A percentile compares a stretch with the other conserved stretches of the same genome.
These are phyloP conservation scores for Himalopsyche tibetana DNA, from an alignment of 2,888 invertebrate species.

Conservation along the genomic window DNA sequence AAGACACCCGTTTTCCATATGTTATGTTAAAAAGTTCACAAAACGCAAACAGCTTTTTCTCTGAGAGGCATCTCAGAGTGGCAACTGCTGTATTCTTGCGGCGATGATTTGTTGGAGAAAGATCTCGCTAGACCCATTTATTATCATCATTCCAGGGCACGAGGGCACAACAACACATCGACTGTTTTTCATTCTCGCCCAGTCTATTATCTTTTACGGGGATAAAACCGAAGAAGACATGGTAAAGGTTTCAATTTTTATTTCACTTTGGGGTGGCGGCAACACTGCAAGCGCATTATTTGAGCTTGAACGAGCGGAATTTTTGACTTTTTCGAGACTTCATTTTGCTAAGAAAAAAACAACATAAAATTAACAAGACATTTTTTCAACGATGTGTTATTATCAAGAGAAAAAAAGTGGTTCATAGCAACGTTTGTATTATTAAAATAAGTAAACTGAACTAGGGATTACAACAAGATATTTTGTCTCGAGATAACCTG, in stretches of 20 bases:
- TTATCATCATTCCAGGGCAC: slow-evolving; percentile 21
- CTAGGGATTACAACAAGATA: too few relatives aligned
- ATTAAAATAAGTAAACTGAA: too few relatives aligned
- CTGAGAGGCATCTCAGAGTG: not conserved
- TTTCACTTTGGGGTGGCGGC: not conserved
- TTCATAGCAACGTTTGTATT: too few relatives aligned
- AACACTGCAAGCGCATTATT: not conserved
- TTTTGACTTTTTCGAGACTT: not conserved
- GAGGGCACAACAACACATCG: slow-evolving; percentile 41
- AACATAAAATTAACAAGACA: too few relatives aligned
- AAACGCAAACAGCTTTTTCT: too few relatives aligned
- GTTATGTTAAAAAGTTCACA: too few relatives aligned
- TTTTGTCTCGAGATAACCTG: too few relatives aligned
- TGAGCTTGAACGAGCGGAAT: not conserved
- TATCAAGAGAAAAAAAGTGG: too few relatives aligned
- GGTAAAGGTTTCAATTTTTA: slow-evolving; percentile 47
- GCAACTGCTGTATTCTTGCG: not conserved
- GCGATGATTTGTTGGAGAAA: slow-evolving; percentile 15
- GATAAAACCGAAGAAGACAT: slow-evolving; percentile 7
- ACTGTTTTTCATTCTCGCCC: slow-evolving; percentile 47
- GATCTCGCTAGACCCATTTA: slow-evolving; percentile 2
- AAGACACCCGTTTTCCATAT: too few relatives aligned
- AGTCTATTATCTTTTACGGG: slow-evolving; percentile 44
- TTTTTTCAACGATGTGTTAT: too few relatives aligned
- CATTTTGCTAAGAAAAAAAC: too few relatives aligned